Evolutionary conservation across 2,113 vertebrate species (phyloP).

Genomic region (Pelecanus crispus): DNA sequence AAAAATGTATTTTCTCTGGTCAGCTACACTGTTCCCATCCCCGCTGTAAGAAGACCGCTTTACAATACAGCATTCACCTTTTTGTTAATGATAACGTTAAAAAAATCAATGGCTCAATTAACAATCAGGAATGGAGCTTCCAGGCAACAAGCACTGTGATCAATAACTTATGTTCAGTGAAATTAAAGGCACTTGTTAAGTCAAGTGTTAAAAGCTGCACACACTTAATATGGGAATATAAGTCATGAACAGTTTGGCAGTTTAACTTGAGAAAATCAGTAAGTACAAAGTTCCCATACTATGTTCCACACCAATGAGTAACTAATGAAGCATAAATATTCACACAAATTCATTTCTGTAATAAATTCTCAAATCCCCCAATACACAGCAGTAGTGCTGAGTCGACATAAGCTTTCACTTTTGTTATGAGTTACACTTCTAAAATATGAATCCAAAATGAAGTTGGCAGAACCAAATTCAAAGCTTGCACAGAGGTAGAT

Average conservation of each 20-base stretch:
- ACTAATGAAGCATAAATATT: slow-evolving; percentile 64
- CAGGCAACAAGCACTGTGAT: slow-evolving; percentile 70
- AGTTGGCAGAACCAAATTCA: neutral
- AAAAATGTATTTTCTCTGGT: neutral
- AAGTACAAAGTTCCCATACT: slow-evolving; percentile 58
- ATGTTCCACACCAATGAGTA: slow-evolving; percentile 52
- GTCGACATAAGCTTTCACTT: neutral
- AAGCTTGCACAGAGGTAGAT: neutral
- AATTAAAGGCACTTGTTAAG: slow-evolving; percentile 79
- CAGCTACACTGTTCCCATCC: neutral
- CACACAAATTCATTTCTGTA: slow-evolving; percentile 47
- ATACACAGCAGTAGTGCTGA: slow-evolving; percentile 9
- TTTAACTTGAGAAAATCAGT: slow-evolving; percentile 59
- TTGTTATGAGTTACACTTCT: neutral
- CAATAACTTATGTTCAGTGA: slow-evolving; percentile 77
- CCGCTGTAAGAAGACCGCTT: neutral
- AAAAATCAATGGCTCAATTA: slow-evolving; percentile 78
- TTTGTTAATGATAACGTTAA: slow-evolving; percentile 64
- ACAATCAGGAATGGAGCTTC: slow-evolving; percentile 72
- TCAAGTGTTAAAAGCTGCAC: slow-evolving; percentile 74
- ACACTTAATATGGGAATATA: slow-evolving; percentile 55
- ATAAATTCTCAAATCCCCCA: slow-evolving; percentile 46
- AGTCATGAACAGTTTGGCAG: slow-evolving; percentile 43
- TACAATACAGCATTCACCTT: slow-evolving; percentile 40
- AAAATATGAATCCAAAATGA: neutral